phyloP scores from a whole-genome alignment of 2,888 invertebrate genomes.

The Copidosoma aretas region DNA sequence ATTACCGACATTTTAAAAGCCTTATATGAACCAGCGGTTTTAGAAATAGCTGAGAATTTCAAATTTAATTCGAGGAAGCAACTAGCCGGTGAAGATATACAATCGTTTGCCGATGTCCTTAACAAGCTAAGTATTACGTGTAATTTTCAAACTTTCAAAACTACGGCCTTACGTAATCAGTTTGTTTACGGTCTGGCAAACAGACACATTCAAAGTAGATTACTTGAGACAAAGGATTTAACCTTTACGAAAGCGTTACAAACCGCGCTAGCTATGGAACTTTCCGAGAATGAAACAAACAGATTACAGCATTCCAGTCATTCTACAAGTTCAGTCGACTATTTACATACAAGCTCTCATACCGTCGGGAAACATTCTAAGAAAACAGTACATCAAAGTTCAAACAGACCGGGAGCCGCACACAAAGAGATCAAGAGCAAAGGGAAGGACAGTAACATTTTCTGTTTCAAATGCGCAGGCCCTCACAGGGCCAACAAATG shows the following conservation, averaged over 20 bases:
- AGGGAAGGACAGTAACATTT: background rate
- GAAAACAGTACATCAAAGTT: too few relatives aligned
- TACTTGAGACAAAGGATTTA: background rate
- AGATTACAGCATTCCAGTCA: background rate
- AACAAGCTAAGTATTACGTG: background rate
- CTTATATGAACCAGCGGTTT: background rate
- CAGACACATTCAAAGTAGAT: background rate
- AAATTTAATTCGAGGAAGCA: conserved; percentile 5
- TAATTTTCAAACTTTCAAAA: background rate
- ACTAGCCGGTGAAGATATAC: background rate
- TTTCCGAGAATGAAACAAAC: background rate
- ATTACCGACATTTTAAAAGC: background rate
- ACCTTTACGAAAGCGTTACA: background rate
- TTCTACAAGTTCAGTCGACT: background rate
- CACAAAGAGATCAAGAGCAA: background rate
- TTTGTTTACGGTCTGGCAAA: background rate
- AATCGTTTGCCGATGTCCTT: background rate
- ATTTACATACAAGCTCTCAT: too few relatives aligned
- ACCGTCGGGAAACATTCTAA: too few relatives aligned
- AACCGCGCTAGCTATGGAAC: conserved; percentile 3
- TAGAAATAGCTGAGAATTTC: conserved; percentile 4
- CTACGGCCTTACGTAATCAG: background rate
- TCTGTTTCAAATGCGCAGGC: background rate
- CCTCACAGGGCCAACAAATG: background rate
- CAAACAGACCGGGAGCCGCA: too few relatives aligned